Base-by-base conservation (phyloP, 2,797 vertebrate genomes). In the Huso huso region DNA sequence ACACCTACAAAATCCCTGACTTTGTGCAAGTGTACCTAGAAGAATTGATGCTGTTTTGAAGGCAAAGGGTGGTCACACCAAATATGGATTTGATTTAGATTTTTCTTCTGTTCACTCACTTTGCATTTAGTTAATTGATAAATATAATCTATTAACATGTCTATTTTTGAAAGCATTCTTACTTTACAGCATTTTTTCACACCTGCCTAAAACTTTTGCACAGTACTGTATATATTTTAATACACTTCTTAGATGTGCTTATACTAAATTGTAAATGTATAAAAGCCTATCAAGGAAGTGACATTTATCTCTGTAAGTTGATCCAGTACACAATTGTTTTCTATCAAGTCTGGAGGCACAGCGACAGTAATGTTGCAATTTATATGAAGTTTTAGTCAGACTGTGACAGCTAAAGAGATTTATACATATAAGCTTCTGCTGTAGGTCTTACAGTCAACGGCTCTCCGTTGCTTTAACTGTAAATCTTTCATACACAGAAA, bases 321-420 rank as follows among this genome's bases (percentile, higher is more conserved):
- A 55, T 48, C 53, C 59, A 53, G 15, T 12, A 62, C 68, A 51
- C 53, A 50, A 66, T 70, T 75, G 73, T 78, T 75, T 74, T 73
- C 52, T 66, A 49, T 73, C 65, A 61, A 49, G 55, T 72, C 70
- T 61, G 57, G 51, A 49, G 72, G 69, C 66, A 69, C 57, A n/a
- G 60, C 68, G 70, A 73, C 75, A 67, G 74, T 70, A 70, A 69
- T 62, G 60, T 62, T 58, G 71, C 64, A 51, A 70, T 75, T 68
- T 71, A 67, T 78, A 74, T 78, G 71, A 69, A 66, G 71, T 69
- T 73, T 67, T 65, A 68, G 70, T 69, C 73, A 71, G 70, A 62
- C 61, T 73, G 69, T 70, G 74, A 73, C 74, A 75, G 50, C 70
- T 69, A 69, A 73, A 70, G 66, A 73, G 71, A 72, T 76, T 76